These are phyloP conservation scores for Ophiodon elongatus DNA, from an alignment of 2,113 vertebrate species.

Conservation along the genomic window DNA sequence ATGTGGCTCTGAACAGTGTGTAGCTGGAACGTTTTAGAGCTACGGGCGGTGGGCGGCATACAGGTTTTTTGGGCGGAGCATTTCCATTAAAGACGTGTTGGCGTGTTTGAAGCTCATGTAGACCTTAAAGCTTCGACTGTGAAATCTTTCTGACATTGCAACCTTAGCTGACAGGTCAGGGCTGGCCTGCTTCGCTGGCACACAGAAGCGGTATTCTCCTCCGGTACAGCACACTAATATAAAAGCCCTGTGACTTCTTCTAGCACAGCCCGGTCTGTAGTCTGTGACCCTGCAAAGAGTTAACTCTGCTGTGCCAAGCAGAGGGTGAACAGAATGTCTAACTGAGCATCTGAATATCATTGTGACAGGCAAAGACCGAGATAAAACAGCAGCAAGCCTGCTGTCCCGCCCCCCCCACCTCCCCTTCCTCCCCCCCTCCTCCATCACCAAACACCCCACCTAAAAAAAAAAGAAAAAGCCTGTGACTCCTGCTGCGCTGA, in stretches of 20 bases:
- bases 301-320: constrained; percentile 39
- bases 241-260: neutral
- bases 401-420: neutral
- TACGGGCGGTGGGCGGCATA: neutral
- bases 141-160: neutral
- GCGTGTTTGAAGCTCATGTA: neutral
- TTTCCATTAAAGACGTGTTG: neutral
- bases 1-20: neutral
- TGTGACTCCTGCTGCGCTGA: neutral
- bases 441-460: neutral
- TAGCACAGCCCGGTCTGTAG: neutral
- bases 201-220: neutral
- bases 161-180: neutral
- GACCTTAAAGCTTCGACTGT: neutral
- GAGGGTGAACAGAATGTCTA: constrained; percentile 62
- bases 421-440: neutral
- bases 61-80: neutral
- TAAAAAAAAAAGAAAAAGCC: neutral
- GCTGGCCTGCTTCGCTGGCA: neutral
- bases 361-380: constrained; percentile 55
- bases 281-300: constrained; percentile 9
- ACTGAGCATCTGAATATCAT: constrained; percentile 62
- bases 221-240: neutral
- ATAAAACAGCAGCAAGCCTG: constrained; percentile 59
- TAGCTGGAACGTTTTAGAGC: neutral